These are phyloP conservation scores for Luperina testacea DNA, from an alignment of 2,888 invertebrate genomes.

Conservation along the genomic window DNA sequence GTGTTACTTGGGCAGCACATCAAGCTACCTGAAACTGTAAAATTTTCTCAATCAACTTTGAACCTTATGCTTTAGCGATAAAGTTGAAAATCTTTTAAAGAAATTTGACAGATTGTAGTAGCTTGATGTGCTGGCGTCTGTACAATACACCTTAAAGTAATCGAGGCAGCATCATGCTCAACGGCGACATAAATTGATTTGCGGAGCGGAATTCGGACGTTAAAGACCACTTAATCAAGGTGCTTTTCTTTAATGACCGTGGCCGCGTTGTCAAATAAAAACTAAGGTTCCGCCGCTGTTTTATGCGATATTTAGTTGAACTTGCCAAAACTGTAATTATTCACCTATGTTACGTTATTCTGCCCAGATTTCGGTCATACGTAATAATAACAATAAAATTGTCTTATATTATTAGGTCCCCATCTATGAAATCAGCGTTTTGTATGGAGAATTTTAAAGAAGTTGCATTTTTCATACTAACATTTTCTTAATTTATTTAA, in stretches of 20 bases:
- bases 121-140: neutral
- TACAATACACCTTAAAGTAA: neutral
- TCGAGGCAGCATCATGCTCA: neutral
- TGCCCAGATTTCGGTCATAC: neutral
- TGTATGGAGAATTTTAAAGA: too few relatives aligned
- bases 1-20: too few relatives aligned
- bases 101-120: too few relatives aligned
- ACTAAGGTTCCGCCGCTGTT: neutral
- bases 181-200: neutral
- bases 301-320: neutral
- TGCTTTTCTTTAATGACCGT: neutral
- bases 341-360: neutral
- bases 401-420: too few relatives aligned
- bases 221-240: neutral
- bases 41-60: too few relatives aligned
- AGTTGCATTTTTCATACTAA: too few relatives aligned
- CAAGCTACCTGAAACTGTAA: too few relatives aligned
- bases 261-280: neutral
- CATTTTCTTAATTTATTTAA: too few relatives aligned
- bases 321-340: neutral
- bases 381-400: neutral
- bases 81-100: too few relatives aligned
- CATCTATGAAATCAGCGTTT: too few relatives aligned
- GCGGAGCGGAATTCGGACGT: neutral
- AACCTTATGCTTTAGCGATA: too few relatives aligned